phyloP scores from a whole-genome alignment of 2,888 invertebrate genomes.

The Pandemis corylana region DNA sequence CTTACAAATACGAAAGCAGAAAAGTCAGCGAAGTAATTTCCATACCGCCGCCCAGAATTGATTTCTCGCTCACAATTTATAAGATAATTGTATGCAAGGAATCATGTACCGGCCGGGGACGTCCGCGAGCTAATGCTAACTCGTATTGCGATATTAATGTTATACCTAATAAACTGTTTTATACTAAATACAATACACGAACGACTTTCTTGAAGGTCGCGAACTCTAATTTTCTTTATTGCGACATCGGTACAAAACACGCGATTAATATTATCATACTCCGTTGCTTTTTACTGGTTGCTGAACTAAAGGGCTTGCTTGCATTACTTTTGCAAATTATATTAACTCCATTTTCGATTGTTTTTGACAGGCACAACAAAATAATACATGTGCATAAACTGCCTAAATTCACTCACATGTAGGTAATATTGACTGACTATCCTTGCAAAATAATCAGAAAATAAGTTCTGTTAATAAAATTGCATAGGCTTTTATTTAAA shows the following conservation, averaged over 20 bases:
- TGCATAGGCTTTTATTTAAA: no score
- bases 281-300: slow-evolving; percentile 43
- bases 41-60: slow-evolving; percentile 27
- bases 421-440: no score
- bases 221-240: slow-evolving; percentile 73
- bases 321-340: no score
- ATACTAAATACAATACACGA: slow-evolving; percentile 43
- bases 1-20: slow-evolving; percentile 3
- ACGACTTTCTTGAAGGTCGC: slow-evolving; percentile 63
- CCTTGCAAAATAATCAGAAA: no score
- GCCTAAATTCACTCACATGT: no score
- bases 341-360: no score
- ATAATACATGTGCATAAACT: no score
- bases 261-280: slow-evolving; percentile 63
- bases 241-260: slow-evolving; percentile 65
- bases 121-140: slow-evolving; percentile 64
- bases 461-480: no score
- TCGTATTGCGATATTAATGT: slow-evolving; percentile 68
- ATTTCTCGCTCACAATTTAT: slow-evolving; percentile 56
- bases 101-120: slow-evolving; percentile 78
- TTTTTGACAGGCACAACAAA: no score
- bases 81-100: slow-evolving; percentile 76
- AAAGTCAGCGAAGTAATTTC: slow-evolving; percentile 24
- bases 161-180: slow-evolving; percentile 64
- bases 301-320: no score